phyloP scores from a whole-genome alignment of 2,888 invertebrate species.

The Acanthopleura granulata region DNA sequence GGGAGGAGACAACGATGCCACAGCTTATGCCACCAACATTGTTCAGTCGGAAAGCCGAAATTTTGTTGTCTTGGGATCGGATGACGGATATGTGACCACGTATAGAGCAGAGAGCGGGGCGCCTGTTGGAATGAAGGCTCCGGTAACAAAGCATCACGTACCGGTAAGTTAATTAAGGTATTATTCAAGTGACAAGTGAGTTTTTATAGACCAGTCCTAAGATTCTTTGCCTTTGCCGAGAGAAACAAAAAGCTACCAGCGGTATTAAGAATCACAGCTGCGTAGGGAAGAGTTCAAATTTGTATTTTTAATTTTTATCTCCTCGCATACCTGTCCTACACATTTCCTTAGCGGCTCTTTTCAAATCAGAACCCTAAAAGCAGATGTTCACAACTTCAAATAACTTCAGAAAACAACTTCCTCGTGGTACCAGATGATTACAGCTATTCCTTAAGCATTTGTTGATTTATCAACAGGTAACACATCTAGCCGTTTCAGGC shows the following conservation, averaged over 20 bases:
- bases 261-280: no score
- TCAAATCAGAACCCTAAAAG: no score
- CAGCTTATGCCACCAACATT: constrained; percentile 26
- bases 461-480: constrained; percentile 37
- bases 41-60: constrained; percentile 35
- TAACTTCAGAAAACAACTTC: background rate
- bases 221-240: no score
- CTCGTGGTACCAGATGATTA: background rate
- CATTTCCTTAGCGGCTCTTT: background rate
- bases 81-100: constrained; percentile 54
- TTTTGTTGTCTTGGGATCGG: constrained; percentile 47
- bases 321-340: no score
- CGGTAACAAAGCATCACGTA: constrained; percentile 45
- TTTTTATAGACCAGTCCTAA: no score
- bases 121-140: constrained; percentile 41
- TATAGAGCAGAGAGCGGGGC: constrained; percentile 45
- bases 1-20: constrained; percentile 34
- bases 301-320: no score
- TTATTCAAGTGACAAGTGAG: background rate
- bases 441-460: background rate
- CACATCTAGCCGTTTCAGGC: constrained; percentile 36
- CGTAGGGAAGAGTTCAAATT: no score
- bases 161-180: constrained; percentile 37
- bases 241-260: no score
- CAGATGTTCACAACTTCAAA: no score